Percentiles rank a stretch among this genome's conserved stretches.
These are phyloP conservation scores for Cyprinodon variegatus DNA, from an alignment of 2,113 vertebrate species.

Conservation along the genomic window DNA sequence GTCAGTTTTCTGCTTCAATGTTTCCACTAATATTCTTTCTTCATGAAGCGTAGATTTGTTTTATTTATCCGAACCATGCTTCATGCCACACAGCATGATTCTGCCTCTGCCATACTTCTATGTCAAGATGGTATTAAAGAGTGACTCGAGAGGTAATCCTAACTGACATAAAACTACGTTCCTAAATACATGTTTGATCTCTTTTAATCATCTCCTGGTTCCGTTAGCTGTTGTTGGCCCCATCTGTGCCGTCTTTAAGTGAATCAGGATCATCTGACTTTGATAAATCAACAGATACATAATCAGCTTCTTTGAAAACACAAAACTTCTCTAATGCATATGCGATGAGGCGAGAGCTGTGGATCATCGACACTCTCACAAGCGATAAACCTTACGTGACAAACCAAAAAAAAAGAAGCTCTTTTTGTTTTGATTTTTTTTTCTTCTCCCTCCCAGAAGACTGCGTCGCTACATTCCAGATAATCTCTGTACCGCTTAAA, in stretches of 20 bases:
- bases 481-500: background rate
- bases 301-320: background rate
- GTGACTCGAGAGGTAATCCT: no score
- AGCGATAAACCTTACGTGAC: background rate
- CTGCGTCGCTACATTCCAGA: background rate
- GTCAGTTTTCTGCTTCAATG: background rate
- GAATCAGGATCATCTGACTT: background rate
- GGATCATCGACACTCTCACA: background rate
- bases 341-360: background rate
- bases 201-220: background rate
- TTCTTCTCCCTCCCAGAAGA: background rate
- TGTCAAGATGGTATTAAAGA: no score
- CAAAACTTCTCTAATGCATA: background rate
- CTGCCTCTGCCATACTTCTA: no score
- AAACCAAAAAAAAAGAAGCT: background rate
- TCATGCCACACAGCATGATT: no score
- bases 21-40: background rate
- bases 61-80: no score
- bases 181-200: background rate
- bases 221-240: background rate
- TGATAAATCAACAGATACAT: slow-evolving; percentile 4
- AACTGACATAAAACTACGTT: background rate
- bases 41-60: no score
- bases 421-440: no score
- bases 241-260: background rate